Base-by-base conservation (phyloP, 2,113 vertebrate genomes). In the Myxocyprinus asiaticus region DNA sequence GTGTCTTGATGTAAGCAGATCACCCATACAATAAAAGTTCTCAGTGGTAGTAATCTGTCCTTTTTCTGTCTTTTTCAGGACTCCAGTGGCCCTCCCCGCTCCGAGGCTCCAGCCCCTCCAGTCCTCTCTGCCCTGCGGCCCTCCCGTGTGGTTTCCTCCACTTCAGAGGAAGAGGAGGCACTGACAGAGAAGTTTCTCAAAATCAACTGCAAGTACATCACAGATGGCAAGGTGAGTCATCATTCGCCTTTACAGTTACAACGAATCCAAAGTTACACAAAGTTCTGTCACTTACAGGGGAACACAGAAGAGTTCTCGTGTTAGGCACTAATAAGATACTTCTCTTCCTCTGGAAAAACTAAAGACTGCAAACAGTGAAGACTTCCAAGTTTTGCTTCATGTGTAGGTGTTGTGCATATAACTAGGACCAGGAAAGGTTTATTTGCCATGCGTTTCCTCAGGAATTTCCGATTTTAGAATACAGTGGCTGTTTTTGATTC, bases 131-230 rank as follows among this genome's bases (percentile, higher is more conserved):
- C 90, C 77, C 89, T 94, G 87, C 96, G 93, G 79, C 91, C 95
- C 76, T 78, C 94, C 63, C 94, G 96, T 87, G 94, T 95, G 89
- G 95, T 99, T 63, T 99, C 96, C 15, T 98, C 97, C 82, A 96
- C 97, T 80, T 99, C 97, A 0, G 96, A 98, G 88, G 98, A 99
- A 83, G 98, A 99, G 84, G 98, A 99, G 92, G 98, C 98, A 4
- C 97, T 99, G 81, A 99, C 97, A 9, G 97, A 99, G 90, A 99
- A 98, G 89, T 99, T 99, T 88, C 95, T 99, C 80, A 99, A 99
- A 92, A 98, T 99, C 88, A 98, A 96, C 89, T 99, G 98, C 94
- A 98, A 96, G 88, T 99, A 99, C 91, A 95, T 99, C 88, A 98
- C 97, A 62, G 93, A 93, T 85, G 94, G 94, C 90, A 98, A 97